A percentile compares a stretch with the other conserved stretches of the same genome.
These are phyloP conservation scores for Hypomesus transpacificus DNA, from an alignment of 2,113 vertebrate genomes.

Conservation along the genomic window DNA sequence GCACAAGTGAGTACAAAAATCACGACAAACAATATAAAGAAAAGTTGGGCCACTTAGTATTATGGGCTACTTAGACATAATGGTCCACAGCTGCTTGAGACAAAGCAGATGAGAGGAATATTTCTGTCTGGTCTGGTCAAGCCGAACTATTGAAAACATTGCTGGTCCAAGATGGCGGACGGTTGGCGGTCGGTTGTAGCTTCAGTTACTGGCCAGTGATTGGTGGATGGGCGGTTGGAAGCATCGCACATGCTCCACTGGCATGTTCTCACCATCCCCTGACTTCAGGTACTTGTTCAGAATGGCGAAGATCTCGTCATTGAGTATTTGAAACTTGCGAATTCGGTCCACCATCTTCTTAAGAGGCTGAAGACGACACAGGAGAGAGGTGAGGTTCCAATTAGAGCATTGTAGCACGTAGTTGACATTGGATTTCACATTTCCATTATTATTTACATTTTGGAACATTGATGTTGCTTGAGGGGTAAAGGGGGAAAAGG, in stretches of 20 bases:
- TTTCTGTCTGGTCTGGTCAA: conserved; percentile 27
- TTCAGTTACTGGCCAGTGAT: conserved; percentile 92
- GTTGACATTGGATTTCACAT: not conserved
- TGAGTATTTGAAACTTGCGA: conserved; percentile 94
- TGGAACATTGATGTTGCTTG: too few relatives aligned
- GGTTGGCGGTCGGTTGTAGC: not conserved
- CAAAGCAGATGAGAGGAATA: conserved; percentile 28
- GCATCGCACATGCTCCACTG: conserved; percentile 94
- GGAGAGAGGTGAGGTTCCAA: not conserved
- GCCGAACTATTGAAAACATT: conserved; percentile 29
- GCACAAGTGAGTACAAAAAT: conserved; percentile 72
- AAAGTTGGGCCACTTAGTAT: conserved; percentile 37
- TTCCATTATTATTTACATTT: too few relatives aligned
- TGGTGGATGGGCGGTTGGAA: conserved; percentile 99
- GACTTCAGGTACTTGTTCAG: conserved; percentile 97
- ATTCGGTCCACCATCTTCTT: conserved; percentile 99
- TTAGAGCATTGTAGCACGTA: too few relatives aligned
- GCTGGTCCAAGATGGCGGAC: conserved; percentile 22
- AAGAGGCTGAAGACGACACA: conserved; percentile 73
- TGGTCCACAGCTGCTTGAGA: conserved; percentile 38
- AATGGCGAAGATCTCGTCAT: conserved; percentile 91
- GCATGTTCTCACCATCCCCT: conserved; percentile 90
- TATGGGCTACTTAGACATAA: conserved; percentile 14
- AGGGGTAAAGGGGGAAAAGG: too few relatives aligned
- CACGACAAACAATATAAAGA: conserved; percentile 22